Evolutionary conservation across 2,797 vertebrate genomes (phyloP).

Genomic region (Tachyglossus aculeatus): DNA sequence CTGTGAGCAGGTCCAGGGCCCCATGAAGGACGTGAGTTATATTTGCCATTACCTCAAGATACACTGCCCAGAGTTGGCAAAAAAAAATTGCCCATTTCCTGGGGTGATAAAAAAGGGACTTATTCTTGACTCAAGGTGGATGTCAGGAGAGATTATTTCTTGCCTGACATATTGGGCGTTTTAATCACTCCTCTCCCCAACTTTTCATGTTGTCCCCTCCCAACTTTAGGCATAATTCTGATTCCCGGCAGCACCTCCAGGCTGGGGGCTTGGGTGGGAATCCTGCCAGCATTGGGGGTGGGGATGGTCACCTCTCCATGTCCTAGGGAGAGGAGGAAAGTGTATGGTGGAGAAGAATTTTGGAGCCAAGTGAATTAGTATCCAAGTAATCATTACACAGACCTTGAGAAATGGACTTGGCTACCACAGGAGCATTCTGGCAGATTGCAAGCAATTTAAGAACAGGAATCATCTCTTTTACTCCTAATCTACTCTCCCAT

Average conservation of each 20-base stretch:
- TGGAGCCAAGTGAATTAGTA: background rate
- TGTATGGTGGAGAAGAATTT: background rate
- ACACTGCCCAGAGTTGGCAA: constrained; percentile 28
- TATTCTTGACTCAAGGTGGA: background rate
- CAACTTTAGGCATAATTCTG: background rate
- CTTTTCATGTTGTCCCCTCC: background rate
- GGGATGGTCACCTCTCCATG: background rate
- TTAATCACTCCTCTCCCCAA: background rate
- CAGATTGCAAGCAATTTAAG: no score
- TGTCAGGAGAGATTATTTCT: constrained; percentile 2
- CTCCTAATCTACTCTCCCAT: no score
- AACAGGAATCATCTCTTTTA: no score
- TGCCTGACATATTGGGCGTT: background rate
- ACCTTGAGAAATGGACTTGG: rapidly evolving
- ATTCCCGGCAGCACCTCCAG: background rate
- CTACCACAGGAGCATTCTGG: no score
- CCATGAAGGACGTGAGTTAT: constrained; percentile 38
- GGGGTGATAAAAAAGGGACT: constrained; percentile 10
- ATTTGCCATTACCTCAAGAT: constrained; percentile 41
- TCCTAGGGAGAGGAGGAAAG: background rate
- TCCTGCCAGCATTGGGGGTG: background rate
- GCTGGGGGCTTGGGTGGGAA: background rate
- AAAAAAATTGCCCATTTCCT: constrained; percentile 52
- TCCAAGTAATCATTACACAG: background rate
- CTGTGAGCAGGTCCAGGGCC: constrained; percentile 4